Evolutionary conservation across 2,888 invertebrate genomes (phyloP), one percentile per base, ranked within the genome.

Genomic region (Polyommatus icarus): DNA sequence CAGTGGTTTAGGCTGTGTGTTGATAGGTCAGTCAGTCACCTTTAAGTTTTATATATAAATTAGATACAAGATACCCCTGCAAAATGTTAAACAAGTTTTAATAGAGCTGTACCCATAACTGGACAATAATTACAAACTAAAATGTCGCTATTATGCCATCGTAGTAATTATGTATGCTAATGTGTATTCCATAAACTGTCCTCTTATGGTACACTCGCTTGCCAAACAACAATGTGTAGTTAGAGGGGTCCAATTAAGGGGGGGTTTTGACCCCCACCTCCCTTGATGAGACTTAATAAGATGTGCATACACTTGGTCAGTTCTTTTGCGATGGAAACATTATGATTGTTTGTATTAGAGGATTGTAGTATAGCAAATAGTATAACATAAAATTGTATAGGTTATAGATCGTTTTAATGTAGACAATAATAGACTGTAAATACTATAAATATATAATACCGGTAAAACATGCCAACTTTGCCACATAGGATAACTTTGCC

Each of bases 181-280:
- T 61, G 61, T 8, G 20, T 61, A 61, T 61, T 24, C 61, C 61
- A 61, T 61, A 61, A 61, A 61, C 61, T 61, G 61, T 61, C 61
- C 59, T 24, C 24, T 61, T 61, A 61, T 24, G 61, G 61, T 24
- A 61, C 61, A 24, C 61, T 61, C 61, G 61, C 61, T 61, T 24
- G 20, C 24, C 61, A 61, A 24, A 61, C 61, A 61, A 61, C 61
- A 61, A 24, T 20, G 61, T 61, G 61, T 61, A 61, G 61, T 24
- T 24, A 61, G 61, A 12, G 59, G 61, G 61, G 24, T 20, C 18
- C 10, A 36, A 36, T 71, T 71, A 71, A 29, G n/a, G 18, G 2
- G 40, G 10, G 8, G 10, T 20, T 59, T 20, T 57, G 57, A 57
- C 57, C 18, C n/a, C 59, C 20, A 59, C 59, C 20, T 20, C 8